Percentiles rank a stretch among this genome's conserved stretches.
These are phyloP conservation scores for Antennarius striatus DNA, from an alignment of 2,113 vertebrate genomes.

Conservation along the genomic window DNA sequence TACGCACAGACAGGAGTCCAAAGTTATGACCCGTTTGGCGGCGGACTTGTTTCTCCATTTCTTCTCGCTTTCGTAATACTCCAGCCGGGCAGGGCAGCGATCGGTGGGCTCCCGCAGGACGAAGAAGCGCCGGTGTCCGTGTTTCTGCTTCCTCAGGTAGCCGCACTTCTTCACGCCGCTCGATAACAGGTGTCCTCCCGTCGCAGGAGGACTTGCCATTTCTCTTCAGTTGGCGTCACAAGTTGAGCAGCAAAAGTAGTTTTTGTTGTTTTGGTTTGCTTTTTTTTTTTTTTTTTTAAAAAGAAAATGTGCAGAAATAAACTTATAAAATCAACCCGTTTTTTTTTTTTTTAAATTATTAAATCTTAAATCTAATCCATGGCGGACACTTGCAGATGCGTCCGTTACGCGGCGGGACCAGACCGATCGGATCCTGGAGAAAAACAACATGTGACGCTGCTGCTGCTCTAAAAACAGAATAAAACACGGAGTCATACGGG, in stretches of 20 bases:
- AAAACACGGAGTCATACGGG: slow-evolving; percentile 75
- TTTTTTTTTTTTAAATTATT: not conserved
- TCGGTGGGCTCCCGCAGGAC: slow-evolving; percentile 86
- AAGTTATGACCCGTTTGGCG: slow-evolving; percentile 89
- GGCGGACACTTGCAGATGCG: slow-evolving; percentile 37
- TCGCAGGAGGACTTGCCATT: slow-evolving; percentile 82
- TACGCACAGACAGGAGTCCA: slow-evolving; percentile 94
- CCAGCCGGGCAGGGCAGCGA: slow-evolving; percentile 85
- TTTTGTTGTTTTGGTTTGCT: too few species aligned
- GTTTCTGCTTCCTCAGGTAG: slow-evolving; percentile 95
- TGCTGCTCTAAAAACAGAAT: slow-evolving; percentile 74
- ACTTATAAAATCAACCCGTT: not conserved
- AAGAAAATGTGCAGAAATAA: not conserved
- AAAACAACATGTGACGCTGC: slow-evolving; percentile 96
- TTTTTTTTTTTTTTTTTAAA: not conserved
- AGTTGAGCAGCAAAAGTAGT: not conserved
- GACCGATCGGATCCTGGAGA: slow-evolving; percentile 81
- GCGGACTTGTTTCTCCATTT: slow-evolving; percentile 95
- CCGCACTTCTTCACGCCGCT: slow-evolving; percentile 90
- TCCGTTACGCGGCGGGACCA: slow-evolving; percentile 57
- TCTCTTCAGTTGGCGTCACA: slow-evolving; percentile 25
- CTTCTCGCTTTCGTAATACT: slow-evolving; percentile 98
- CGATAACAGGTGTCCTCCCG: slow-evolving; percentile 73
- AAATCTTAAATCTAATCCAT: slow-evolving; percentile 56
- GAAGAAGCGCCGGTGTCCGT: slow-evolving; percentile 96